A percentile compares a stretch with the other conserved stretches of the same genome.
Conservation (phyloP, 2,888 invertebrate genomes). For the Drosophila formosana region DNA sequence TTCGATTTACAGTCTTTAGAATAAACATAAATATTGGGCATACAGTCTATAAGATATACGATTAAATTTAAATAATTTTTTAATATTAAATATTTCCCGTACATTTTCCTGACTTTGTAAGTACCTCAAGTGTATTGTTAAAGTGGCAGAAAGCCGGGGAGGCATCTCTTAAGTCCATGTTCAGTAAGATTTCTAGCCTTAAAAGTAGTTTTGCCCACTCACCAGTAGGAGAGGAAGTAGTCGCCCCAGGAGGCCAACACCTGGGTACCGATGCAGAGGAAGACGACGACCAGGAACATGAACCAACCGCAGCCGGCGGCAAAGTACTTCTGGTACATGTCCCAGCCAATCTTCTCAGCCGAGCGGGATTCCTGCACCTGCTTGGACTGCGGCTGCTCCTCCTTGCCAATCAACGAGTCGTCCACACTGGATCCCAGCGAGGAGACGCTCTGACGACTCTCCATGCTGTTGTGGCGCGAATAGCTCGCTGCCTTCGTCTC, state of each 20-base stretch:
- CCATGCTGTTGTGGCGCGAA: slow-evolving; percentile 71
- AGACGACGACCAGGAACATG: slow-evolving; percentile 87
- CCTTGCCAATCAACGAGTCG: slow-evolving; percentile 56
- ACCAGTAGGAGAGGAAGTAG: slow-evolving; percentile 92
- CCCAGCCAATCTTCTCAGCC: slow-evolving; percentile 87
- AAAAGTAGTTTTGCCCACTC: slow-evolving; percentile 32
- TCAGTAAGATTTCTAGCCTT: no score
- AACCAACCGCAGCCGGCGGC: slow-evolving; percentile 89
- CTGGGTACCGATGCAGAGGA: slow-evolving; percentile 89
- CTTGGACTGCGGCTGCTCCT: slow-evolving; percentile 58
- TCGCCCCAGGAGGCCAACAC: slow-evolving; percentile 90
- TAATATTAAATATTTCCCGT: no score
- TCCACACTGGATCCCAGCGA: slow-evolving; percentile 86
- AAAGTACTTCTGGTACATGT: slow-evolving; percentile 89
- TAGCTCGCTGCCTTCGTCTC: slow-evolving; percentile 18
- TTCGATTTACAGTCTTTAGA: no score
- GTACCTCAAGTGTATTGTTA: no score
- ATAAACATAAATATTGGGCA: no score
- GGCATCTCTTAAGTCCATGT: no score
- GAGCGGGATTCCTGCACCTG: slow-evolving; percentile 87
- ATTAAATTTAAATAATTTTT: no score
- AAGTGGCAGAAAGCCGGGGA: no score
- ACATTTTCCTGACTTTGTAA: no score
- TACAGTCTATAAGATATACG: no score
- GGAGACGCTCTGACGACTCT: slow-evolving; percentile 80